Base-by-base conservation (phyloP, 2,888 invertebrate species). In the Harmothoe impar region DNA sequence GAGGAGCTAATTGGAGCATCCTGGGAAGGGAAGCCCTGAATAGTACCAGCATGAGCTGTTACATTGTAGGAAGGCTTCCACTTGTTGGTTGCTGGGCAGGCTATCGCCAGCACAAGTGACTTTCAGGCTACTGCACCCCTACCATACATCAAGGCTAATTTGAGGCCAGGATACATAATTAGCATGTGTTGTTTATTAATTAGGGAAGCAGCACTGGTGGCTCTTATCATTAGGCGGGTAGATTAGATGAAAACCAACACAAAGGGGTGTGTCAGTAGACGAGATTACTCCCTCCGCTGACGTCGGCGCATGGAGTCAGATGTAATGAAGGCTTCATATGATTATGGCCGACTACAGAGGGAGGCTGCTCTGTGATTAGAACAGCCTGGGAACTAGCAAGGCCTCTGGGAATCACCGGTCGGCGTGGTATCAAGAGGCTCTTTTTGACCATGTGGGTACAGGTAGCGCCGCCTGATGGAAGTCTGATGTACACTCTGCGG, bases 111-210 rank as follows among this genome's bases (percentile, higher is more conserved):
- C 15, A 72, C n/a, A 72, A 72, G 72, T 72, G 72, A 72, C 72
- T 72, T 25, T 29, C 72, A 72, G 72, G 72, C 25, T 29, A 72
- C 72, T n/a, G 72, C 25, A 29, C 72, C 72, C 72, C 1, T 72
- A 72, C 72, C 25, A 72, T 72, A 72, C 72, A 72, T 72, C 72
- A 72, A 29, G 72, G 86, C 52, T 86, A 86, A 86, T 86, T 86
- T 31, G 54, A 86, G 54, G 86, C 56, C 54, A 29, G 29, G 86
- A 51, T 23, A 29, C 31, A 52, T 86, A 86, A 86, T 86, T 86
- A 86, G 54, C 86, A 86, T 54, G 31, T 56, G 54, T 86, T 86
- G 86, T 86, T 86, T 86, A 86, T 86, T 86, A 86, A 86, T 86
- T 25, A 86, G 86, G 86, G 54, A 52, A 54, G 54, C 52, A 25